Conservation (phyloP, 1,140 invertebrate genomes). For the Zaprionus ghesquierei region DNA sequence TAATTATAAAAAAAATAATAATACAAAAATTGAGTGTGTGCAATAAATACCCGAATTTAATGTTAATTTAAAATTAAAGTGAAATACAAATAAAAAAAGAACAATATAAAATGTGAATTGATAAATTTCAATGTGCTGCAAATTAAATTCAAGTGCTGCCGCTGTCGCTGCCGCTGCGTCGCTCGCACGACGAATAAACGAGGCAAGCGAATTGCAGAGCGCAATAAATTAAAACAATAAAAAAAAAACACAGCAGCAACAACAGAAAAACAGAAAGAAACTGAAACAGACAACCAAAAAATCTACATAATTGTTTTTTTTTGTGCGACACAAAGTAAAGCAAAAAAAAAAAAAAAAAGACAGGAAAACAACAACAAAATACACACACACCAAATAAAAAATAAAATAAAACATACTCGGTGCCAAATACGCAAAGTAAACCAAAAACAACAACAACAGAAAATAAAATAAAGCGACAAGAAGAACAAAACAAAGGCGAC, state of each 20-base stretch:
- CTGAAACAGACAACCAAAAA: constrained; percentile 51
- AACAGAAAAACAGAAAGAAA: constrained; percentile 32
- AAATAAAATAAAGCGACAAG: constrained; percentile 1
- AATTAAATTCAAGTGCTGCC: constrained; percentile 77
- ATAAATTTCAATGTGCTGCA: constrained; percentile 73
- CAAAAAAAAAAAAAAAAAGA: constrained; percentile 47
- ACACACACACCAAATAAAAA: constrained; percentile 35
- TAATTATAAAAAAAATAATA: constrained; percentile 1
- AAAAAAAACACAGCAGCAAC: constrained; percentile 36
- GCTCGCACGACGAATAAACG: constrained; percentile 61
- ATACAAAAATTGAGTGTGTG: not conserved
- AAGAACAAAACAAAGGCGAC: constrained; percentile 22
- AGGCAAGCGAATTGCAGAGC: constrained; percentile 71
- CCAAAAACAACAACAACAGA: constrained; percentile 25
- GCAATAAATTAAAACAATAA: constrained; percentile 78
- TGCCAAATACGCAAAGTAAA: constrained; percentile 46
- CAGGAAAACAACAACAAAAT: constrained; percentile 42
- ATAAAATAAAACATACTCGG: constrained; percentile 23
- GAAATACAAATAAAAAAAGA: constrained; percentile 35
- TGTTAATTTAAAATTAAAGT: not conserved
- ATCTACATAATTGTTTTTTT: constrained; percentile 75
- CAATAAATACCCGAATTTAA: constrained; percentile 1
- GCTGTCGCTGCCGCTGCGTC: constrained; percentile 43
- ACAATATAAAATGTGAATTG: constrained; percentile 65
- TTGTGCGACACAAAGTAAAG: constrained; percentile 56